Conservation (phyloP, 2,888 invertebrate species). For the Eupithecia subfuscata region DNA sequence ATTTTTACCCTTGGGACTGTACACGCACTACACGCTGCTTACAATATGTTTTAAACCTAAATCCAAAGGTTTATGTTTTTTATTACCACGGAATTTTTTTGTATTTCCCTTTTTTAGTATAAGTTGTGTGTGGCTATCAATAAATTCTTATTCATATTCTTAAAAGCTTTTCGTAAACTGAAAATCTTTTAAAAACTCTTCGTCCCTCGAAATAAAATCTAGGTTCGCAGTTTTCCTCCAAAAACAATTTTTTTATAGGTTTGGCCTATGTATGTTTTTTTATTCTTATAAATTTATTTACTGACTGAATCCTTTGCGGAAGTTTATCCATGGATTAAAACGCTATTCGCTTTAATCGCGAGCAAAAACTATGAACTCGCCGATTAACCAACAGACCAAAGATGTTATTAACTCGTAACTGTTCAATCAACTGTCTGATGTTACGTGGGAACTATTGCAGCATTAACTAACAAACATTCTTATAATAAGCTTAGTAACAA, state of each 20-base stretch:
- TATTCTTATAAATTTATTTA: not conserved
- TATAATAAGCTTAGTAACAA: not conserved
- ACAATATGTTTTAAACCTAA: too few species aligned
- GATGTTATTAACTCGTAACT: constrained; percentile 5
- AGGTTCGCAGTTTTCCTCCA: not conserved
- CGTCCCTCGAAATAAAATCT: too few species aligned
- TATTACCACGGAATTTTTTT: too few species aligned
- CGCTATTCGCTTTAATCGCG: constrained; percentile 3
- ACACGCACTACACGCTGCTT: too few species aligned
- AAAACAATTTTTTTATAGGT: too few species aligned
- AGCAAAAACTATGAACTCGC: not conserved
- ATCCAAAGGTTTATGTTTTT: too few species aligned
- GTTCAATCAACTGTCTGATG: constrained; percentile 9
- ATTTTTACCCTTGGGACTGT: too few species aligned
- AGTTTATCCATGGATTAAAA: not conserved
- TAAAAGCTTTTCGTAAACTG: too few species aligned
- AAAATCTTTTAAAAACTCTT: not conserved
- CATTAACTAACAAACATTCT: not conserved
- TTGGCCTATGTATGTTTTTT: too few species aligned
- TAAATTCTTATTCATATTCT: too few species aligned
- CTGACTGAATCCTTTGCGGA: not conserved
- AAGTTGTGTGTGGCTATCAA: too few species aligned
- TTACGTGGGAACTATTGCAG: not conserved
- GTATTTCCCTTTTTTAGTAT: too few species aligned
- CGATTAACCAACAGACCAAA: constrained; percentile 3